A percentile compares a stretch with the other conserved stretches of the same genome.
These are phyloP conservation scores for Odontesthes bonariensis DNA, from an alignment of 2,113 vertebrate species.

Conservation along the genomic window DNA sequence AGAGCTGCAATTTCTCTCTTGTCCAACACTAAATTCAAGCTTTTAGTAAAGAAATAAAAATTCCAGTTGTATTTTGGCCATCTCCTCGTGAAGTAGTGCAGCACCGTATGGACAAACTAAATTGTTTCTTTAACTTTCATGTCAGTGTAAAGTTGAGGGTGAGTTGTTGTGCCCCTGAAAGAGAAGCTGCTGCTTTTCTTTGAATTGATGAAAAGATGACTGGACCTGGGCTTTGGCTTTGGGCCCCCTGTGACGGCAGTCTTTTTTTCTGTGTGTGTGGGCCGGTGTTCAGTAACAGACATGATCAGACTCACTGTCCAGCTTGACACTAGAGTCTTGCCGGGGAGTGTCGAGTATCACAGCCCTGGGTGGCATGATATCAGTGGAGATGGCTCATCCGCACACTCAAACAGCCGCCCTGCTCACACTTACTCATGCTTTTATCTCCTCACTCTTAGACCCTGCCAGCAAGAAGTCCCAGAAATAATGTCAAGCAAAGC, in stretches of 20 bases:
- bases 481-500: slow-evolving; percentile 29
- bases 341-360: slow-evolving; percentile 41
- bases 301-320: slow-evolving; percentile 47
- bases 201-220: slow-evolving; percentile 49
- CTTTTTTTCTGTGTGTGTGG: slow-evolving; percentile 6
- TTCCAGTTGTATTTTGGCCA: not conserved
- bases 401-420: slow-evolving; percentile 37
- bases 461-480: slow-evolving; percentile 8
- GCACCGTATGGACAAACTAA: slow-evolving; percentile 8
- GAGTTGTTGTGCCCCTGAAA: slow-evolving; percentile 11
- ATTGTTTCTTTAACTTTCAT: slow-evolving; percentile 13
- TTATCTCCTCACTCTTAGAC: slow-evolving; percentile 37
- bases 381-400: slow-evolving; percentile 51
- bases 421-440: slow-evolving; percentile 36
- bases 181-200: slow-evolving; percentile 26
- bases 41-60: slow-evolving; percentile 7
- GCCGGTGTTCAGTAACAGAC: slow-evolving; percentile 27
- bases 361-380: slow-evolving; percentile 63
- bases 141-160: slow-evolving; percentile 23
- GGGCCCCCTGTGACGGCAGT: slow-evolving; percentile 46
- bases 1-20: not conserved
- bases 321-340: slow-evolving; percentile 29
- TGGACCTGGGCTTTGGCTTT: slow-evolving; percentile 16
- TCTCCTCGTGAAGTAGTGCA: not conserved
- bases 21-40: not conserved